Percentiles rank a stretch among this genome's conserved stretches.
phyloP scores from a whole-genome alignment of 2,888 invertebrate species.

The Lithophane socia region DNA sequence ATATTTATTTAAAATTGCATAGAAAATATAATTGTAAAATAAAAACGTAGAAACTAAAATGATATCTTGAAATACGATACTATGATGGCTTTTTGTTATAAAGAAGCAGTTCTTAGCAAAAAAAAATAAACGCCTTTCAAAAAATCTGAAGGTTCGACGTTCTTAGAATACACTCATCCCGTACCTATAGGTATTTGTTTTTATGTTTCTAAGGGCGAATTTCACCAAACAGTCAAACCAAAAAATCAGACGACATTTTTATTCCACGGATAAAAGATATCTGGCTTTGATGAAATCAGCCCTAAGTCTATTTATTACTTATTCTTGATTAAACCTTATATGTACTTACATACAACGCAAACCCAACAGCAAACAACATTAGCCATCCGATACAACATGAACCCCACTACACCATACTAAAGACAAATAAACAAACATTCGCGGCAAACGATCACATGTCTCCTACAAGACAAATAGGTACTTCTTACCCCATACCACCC shows the following conservation, averaged over 20 bases:
- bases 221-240: too few relatives aligned
- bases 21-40: not conserved
- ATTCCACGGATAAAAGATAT: too few relatives aligned
- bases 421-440: constrained; percentile 82
- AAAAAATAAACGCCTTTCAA: not conserved
- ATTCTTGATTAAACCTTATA: constrained; percentile 11
- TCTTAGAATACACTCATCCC: not conserved
- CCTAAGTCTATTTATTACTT: not conserved
- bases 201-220: not conserved
- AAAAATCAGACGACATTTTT: too few relatives aligned
- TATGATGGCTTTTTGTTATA: too few relatives aligned
- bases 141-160: not conserved
- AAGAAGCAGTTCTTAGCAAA: not conserved
- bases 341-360: not conserved
- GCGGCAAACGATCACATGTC: constrained; percentile 83
- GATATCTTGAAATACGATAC: not conserved
- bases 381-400: constrained; percentile 47
- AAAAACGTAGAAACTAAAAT: not conserved
- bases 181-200: not conserved
- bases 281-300: too few relatives aligned
- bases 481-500: constrained; percentile 64
- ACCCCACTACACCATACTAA: constrained; percentile 67
- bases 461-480: constrained; percentile 84
- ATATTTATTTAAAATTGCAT: not conserved
- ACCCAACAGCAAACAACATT: constrained; percentile 28